Evolutionary conservation across 2,113 vertebrate genomes (phyloP).

Genomic region (Ceuthmochares aereus): DNA sequence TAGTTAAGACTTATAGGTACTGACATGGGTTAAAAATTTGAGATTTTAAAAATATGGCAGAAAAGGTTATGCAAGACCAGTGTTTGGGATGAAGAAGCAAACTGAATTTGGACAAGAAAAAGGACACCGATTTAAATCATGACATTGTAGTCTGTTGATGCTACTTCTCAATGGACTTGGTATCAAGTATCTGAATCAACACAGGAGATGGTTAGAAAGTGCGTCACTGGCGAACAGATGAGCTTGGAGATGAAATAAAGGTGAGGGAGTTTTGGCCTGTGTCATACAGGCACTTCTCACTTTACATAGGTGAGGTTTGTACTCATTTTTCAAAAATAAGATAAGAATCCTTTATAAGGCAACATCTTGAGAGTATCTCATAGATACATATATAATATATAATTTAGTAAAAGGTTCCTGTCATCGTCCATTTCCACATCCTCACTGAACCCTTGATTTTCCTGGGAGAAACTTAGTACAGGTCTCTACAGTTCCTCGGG

Average conservation of each 20-base stretch:
- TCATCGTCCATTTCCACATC: not conserved
- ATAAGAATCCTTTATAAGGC: not conserved
- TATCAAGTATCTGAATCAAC: not conserved
- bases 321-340: not conserved
- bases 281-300: not conserved
- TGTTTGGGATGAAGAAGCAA: not conserved
- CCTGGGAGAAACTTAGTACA: not conserved
- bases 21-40: not conserved
- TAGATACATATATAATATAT: too few species aligned
- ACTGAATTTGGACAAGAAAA: not conserved
- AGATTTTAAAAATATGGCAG: not conserved
- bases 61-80: not conserved
- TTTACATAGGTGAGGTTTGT: not conserved
- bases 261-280: not conserved
- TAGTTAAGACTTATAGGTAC: not conserved
- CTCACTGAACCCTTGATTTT: not conserved
- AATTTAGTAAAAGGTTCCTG: not conserved
- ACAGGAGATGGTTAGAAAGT: fast-evolving
- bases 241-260: not conserved
- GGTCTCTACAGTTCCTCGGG: not conserved
- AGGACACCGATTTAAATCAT: not conserved
- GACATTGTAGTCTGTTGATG: not conserved
- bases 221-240: not conserved
- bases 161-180: not conserved
- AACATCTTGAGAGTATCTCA: not conserved